Evolutionary conservation across 1,140 invertebrate genomes (phyloP).

Genomic region (Planococcus citri): DNA sequence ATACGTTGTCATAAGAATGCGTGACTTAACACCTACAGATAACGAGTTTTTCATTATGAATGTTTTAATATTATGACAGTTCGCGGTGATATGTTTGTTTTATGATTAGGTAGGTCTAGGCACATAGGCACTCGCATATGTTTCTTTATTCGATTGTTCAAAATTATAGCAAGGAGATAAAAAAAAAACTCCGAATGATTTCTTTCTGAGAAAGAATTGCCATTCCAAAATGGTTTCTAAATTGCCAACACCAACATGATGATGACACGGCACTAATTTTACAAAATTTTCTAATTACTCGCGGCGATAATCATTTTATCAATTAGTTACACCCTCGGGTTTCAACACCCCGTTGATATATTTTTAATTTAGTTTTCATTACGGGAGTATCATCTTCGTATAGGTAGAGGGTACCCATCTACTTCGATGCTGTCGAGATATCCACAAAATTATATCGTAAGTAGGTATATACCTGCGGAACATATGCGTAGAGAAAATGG

Average conservation of each 20-base stretch:
- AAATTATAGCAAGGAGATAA: no score
- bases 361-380: constrained; percentile 8
- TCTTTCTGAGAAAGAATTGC: no score
- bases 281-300: not conserved
- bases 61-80: constrained; percentile 1
- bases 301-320: not conserved
- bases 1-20: not conserved
- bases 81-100: constrained; percentile 1
- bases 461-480: no score
- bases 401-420: no score
- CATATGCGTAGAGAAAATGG: not conserved
- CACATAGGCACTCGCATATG: no score
- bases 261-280: not conserved
- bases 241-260: not conserved
- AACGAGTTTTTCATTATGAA: constrained; percentile 4
- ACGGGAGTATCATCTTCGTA: not conserved
- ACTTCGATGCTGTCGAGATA: no score
- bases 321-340: constrained; percentile 1
- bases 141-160: no score
- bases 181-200: no score
- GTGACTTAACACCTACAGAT: not conserved
- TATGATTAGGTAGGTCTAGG: not conserved
- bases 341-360: not conserved
- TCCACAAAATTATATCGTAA: not conserved
- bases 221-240: no score